Conservation (phyloP, 2,797 vertebrate genomes). For the Arrhamphus sclerolepis region DNA sequence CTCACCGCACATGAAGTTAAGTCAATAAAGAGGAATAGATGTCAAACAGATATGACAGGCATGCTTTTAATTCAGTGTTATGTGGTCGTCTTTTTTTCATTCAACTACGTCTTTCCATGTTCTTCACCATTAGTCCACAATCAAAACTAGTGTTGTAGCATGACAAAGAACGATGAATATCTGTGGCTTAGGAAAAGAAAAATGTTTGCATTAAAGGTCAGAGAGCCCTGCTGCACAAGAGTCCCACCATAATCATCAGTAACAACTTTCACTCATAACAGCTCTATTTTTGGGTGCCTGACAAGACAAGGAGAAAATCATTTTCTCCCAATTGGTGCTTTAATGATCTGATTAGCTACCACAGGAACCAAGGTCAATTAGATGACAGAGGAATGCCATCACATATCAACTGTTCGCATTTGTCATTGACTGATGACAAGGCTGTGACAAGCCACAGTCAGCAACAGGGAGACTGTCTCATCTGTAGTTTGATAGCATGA, state of each 20-base stretch:
- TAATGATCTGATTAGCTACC: constrained; percentile 71
- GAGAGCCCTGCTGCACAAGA: constrained; percentile 33
- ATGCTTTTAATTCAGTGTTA: constrained; percentile 4
- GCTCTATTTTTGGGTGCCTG: constrained; percentile 41
- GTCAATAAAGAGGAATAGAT: constrained; percentile 37
- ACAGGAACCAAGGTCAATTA: constrained; percentile 65
- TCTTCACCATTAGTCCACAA: constrained; percentile 36
- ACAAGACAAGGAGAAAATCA: constrained; percentile 45
- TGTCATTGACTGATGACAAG: constrained; percentile 68
- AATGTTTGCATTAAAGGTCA: constrained; percentile 19
- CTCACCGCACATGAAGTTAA: constrained; percentile 29
- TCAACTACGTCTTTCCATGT: constrained; percentile 20
- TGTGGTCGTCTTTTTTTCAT: constrained; percentile 15
- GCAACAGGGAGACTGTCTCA: constrained; percentile 52
- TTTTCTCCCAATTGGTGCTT: constrained; percentile 59
- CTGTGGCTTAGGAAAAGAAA: constrained; percentile 14
- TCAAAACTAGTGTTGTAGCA: constrained; percentile 36
- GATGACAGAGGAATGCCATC: constrained; percentile 61
- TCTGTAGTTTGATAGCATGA: constrained; percentile 56
- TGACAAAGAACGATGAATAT: constrained; percentile 18
- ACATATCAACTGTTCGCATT: constrained; percentile 47
- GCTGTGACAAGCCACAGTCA: constrained; percentile 44
- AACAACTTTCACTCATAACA: constrained; percentile 15
- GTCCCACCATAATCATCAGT: constrained; percentile 44
- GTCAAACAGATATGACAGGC: constrained; percentile 21